A percentile compares a stretch with the other conserved stretches of the same genome.
Evolutionary conservation across 2,888 invertebrate genomes (phyloP).

Genomic region (Polymixis flavicincta): DNA sequence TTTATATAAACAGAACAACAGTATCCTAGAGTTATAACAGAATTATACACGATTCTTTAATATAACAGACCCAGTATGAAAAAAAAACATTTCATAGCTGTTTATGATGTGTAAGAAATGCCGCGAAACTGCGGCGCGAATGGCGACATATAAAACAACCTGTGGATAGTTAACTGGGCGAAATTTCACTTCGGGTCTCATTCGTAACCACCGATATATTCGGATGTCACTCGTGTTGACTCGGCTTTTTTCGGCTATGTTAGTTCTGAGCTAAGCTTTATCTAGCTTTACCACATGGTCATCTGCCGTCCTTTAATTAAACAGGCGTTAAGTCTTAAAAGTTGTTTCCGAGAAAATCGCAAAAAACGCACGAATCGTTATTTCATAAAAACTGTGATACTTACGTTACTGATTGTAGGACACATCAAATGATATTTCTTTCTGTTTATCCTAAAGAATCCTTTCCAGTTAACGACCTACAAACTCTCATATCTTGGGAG

Average conservation of each 20-base stretch:
- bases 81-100: constrained; percentile 55
- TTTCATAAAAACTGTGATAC: too few species aligned
- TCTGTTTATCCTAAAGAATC: too few species aligned
- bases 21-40: neutral
- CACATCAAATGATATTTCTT: too few species aligned
- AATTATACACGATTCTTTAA: constrained; percentile 15
- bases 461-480: too few species aligned
- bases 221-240: neutral
- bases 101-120: constrained; percentile 70
- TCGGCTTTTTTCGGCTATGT: neutral
- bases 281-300: neutral
- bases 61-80: constrained; percentile 11
- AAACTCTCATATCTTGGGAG: too few species aligned
- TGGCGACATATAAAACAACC: constrained; percentile 39
- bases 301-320: too few species aligned
- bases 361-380: too few species aligned
- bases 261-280: neutral
- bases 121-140: constrained; percentile 42
- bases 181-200: neutral
- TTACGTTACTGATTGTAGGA: too few species aligned
- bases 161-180: constrained; percentile 21
- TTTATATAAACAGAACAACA: too few species aligned
- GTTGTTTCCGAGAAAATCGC: too few species aligned
- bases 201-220: constrained; percentile 7
- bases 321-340: too few species aligned